Conservation (phyloP, 2,797 vertebrate genomes). For the Pristis pectinata region DNA sequence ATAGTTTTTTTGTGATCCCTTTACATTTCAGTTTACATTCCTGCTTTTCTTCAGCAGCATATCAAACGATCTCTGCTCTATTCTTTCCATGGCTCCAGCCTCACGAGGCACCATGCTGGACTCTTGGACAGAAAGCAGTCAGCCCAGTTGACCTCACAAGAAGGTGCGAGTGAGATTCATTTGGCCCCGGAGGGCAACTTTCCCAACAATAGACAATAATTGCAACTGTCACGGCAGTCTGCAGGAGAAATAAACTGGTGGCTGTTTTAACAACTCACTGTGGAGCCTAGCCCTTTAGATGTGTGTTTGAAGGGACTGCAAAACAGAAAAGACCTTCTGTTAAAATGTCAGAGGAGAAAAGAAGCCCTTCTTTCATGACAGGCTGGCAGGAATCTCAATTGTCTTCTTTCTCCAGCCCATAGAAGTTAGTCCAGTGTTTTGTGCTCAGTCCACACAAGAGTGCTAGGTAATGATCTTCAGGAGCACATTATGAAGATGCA, state of each 20-base stretch:
- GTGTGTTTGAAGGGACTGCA: conserved; percentile 58
- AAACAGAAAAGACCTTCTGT: conserved; percentile 76
- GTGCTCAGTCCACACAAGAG: neutral
- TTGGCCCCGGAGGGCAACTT: conserved; percentile 62
- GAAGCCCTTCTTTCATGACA: conserved; percentile 61
- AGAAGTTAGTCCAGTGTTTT: neutral
- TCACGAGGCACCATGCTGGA: too few relatives aligned
- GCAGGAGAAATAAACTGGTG: conserved; percentile 74
- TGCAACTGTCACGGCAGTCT: conserved; percentile 75
- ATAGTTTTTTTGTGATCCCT: neutral
- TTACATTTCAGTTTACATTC: neutral
- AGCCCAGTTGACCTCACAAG: conserved; percentile 58
- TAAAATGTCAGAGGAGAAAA: conserved; percentile 64
- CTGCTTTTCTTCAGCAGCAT: neutral
- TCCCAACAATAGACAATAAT: conserved; percentile 85
- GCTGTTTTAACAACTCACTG: conserved; percentile 72
- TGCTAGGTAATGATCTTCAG: neutral
- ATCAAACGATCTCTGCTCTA: neutral
- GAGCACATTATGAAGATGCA: neutral
- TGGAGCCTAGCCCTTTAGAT: conserved; percentile 65
- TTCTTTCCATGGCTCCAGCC: too few relatives aligned
- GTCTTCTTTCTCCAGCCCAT: conserved; percentile 42
- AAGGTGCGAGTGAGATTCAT: conserved; percentile 76
- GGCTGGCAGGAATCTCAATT: conserved; percentile 51
- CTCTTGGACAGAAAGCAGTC: neutral